Base-by-base conservation (phyloP, 2,797 vertebrate genomes). In the Xenops minutus region DNA sequence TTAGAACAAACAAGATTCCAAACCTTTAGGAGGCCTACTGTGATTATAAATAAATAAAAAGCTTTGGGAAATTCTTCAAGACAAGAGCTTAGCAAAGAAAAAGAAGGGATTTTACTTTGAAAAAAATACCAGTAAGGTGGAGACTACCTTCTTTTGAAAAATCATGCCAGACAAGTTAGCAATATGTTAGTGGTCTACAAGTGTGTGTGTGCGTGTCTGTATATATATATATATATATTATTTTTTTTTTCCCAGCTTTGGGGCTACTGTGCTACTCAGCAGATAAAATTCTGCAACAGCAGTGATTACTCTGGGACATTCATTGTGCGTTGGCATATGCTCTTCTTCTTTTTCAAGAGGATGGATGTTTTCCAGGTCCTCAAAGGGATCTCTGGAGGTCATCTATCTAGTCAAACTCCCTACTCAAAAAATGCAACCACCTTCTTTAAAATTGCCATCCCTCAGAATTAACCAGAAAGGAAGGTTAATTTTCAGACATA, bases 21-120 rank as follows among this genome's bases (percentile, higher is more conserved):
- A 77, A 84, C 9, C 61, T 91, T 92, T 85, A 87, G 54, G 72
- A 89, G 43, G 27, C 27, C 72, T 92, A 67, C 14, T 0, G 2
- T 75, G 56, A 77, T 89, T 77, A 85, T 85, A 91, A 95, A 89
- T 89, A 85, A 84, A 89, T 66, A 69, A 89, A 91, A 62, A 67
- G 19, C 12, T 16, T 76, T 66, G 64, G 64, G 75, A 93, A 91
- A 63, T 67, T 54, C 34, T 93, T 92, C 32, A 80, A 74, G 36
- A 27, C 23, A 76, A 61, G 51, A 79, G 8, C 34, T 68, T n/a
- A 46, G 21, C 23, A 44, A 73, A 76, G 27, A 75, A 69, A 54
- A 78, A 62, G n/a, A 80, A 36, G 22, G 9, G 17, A 75, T 46
- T 72, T 8, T 52, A 32, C 29, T 91, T 79, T 27, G 34, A 79